Conservation (phyloP, 2,797 vertebrate genomes). For the Rhadinocentrus ornatus region DNA sequence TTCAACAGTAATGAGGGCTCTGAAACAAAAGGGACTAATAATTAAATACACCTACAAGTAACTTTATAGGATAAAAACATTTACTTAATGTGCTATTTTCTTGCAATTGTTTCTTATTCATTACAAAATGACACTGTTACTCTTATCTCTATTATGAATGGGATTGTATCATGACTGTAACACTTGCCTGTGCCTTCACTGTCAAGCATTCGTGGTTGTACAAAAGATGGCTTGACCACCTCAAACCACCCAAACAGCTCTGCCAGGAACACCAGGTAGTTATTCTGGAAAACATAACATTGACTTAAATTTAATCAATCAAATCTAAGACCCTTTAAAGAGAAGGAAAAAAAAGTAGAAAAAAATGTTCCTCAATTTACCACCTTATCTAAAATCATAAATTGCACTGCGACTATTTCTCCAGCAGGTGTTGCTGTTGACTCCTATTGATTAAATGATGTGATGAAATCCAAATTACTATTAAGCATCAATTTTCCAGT, state of each 20-base stretch:
- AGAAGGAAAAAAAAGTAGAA: background rate
- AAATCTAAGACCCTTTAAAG: background rate
- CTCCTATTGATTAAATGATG: conserved; percentile 6
- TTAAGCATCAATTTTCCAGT: background rate
- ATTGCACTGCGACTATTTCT: conserved; percentile 39
- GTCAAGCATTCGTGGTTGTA: conserved; percentile 88
- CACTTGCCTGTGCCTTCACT: conserved; percentile 73
- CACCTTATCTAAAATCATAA: background rate
- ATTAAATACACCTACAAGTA: background rate
- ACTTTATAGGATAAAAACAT: background rate
- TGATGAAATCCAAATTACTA: background rate
- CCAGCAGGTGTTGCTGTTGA: conserved; percentile 77
- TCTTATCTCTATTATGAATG: background rate
- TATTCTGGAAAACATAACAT: conserved; percentile 83
- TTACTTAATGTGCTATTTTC: background rate
- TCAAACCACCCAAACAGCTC: conserved; percentile 99
- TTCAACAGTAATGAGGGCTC: conserved; percentile 80
- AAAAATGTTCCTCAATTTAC: no score
- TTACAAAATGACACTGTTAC: background rate
- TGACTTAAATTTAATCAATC: background rate
- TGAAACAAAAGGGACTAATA: conserved; percentile 59
- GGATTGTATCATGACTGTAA: background rate
- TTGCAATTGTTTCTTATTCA: background rate
- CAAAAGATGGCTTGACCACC: conserved; percentile 94
- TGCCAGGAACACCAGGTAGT: conserved; percentile 98